phyloP scores from a whole-genome alignment of 2,888 invertebrate genomes.

The Pelosia muscerda region DNA sequence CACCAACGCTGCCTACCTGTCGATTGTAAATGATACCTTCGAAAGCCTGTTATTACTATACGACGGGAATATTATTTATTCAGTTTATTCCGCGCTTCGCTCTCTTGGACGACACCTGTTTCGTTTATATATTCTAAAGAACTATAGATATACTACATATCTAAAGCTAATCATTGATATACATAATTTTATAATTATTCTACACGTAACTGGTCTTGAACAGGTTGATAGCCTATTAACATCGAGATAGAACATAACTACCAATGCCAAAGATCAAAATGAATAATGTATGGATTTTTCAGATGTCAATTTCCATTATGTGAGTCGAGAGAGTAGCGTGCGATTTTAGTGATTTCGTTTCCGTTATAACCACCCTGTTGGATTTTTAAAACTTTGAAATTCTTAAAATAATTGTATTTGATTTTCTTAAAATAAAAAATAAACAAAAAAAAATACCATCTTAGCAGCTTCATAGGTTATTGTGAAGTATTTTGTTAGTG shows the following conservation, averaged over 20 bases:
- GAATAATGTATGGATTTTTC: not conserved
- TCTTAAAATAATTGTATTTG: no score
- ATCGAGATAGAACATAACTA: not conserved
- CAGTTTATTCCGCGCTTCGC: not conserved
- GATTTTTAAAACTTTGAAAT: no score
- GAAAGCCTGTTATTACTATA: slow-evolving; percentile 41
- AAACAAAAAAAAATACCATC: no score
- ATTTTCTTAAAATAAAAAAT: no score
- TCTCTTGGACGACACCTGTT: not conserved
- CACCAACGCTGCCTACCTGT: slow-evolving; percentile 46
- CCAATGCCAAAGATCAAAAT: not conserved
- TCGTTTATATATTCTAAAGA: not conserved
- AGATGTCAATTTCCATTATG: not conserved
- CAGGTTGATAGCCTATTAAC: not conserved
- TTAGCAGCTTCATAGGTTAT: no score
- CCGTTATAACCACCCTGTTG: not conserved
- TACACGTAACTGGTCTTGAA: not conserved
- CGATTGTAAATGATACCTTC: slow-evolving; percentile 49
- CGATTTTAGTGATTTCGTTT: no score
- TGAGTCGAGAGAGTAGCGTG: no score
- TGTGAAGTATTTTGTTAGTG: no score
- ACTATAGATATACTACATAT: not conserved
- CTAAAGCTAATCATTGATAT: not conserved
- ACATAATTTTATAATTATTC: not conserved
- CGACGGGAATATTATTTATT: slow-evolving; percentile 27